A percentile compares a stretch with the other conserved stretches of the same genome.
phyloP scores from a whole-genome alignment of 2,797 vertebrate genomes.

The Thunnus albacares region DNA sequence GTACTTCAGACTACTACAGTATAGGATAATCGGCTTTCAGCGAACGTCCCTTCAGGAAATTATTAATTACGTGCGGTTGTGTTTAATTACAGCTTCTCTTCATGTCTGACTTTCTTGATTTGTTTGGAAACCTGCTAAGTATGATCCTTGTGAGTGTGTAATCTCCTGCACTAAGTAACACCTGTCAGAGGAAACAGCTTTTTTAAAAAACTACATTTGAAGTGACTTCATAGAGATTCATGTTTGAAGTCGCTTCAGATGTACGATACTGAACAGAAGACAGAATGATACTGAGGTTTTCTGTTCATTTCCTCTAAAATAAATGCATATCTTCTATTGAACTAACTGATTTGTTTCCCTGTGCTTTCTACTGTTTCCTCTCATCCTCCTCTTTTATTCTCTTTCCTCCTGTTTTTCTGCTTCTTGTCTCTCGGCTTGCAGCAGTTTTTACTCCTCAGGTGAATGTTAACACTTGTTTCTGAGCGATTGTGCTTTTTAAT shows the following conservation, averaged over 20 bases:
- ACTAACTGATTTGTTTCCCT: not conserved
- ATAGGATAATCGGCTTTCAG: slow-evolving; percentile 21
- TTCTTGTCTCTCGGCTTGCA: not conserved
- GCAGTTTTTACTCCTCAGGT: slow-evolving; percentile 16
- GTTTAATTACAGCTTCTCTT: slow-evolving; percentile 48
- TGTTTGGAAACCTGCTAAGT: slow-evolving; percentile 21
- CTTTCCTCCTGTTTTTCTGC: not conserved
- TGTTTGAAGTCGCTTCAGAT: not conserved
- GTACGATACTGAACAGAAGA: too few relatives aligned
- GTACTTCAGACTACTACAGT: not conserved
- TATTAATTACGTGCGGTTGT: not conserved
- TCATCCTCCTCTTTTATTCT: not conserved
- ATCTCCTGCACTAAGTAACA: slow-evolving; percentile 12
- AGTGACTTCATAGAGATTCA: slow-evolving; percentile 23
- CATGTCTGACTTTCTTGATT: slow-evolving; percentile 2
- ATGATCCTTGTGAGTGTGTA: slow-evolving; percentile 2
- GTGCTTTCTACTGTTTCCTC: not conserved
- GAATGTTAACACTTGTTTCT: not conserved
- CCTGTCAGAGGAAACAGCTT: slow-evolving; percentile 16
- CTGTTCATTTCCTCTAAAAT: not conserved
- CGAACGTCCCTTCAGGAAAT: slow-evolving; percentile 5
- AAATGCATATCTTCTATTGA: too few relatives aligned
- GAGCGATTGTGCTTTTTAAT: not conserved
- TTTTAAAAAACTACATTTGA: not conserved
- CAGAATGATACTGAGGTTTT: not conserved